Evolutionary conservation across 2,797 vertebrate species (phyloP).

Genomic region (Silurus aristotelis): DNA sequence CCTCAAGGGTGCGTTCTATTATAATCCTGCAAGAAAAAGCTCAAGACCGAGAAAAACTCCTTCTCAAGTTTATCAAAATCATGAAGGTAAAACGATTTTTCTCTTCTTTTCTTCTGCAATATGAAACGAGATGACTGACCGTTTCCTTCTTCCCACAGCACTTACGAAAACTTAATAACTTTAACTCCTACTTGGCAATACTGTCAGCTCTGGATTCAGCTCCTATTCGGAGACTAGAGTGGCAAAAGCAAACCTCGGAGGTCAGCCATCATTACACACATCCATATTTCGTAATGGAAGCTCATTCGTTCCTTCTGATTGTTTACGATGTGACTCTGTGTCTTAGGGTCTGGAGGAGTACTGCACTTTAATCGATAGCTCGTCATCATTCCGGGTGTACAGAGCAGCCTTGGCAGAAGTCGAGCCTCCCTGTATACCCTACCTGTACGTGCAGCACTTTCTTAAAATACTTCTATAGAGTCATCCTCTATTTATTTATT

Average conservation of each 20-base stretch:
- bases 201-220: constrained; percentile 92
- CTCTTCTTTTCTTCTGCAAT: neutral
- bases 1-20: constrained; percentile 88
- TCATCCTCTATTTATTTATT: neutral
- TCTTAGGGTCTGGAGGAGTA: constrained; percentile 86
- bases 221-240: constrained; percentile 89
- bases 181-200: constrained; percentile 95
- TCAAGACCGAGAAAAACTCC: constrained; percentile 88
- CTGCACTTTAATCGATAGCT: constrained; percentile 93
- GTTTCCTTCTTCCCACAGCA: constrained; percentile 70
- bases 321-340: constrained; percentile 13
- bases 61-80: constrained; percentile 92
- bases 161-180: constrained; percentile 91
- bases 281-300: neutral
- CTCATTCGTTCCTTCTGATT: neutral
- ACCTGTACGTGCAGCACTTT: constrained; percentile 77
- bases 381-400: constrained; percentile 91
- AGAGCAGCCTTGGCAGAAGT: constrained; percentile 87
- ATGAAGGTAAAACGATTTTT: constrained; percentile 83
- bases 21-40: constrained; percentile 93
- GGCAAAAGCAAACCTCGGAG: constrained; percentile 92
- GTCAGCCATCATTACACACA: constrained; percentile 63
- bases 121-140: neutral
- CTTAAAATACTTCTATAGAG: neutral
- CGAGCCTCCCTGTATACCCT: constrained; percentile 91